A percentile compares a stretch with the other conserved stretches of the same genome.
These are phyloP conservation scores for Heteromyza rotundicornis DNA, from an alignment of 2,888 invertebrate genomes.

Conservation along the genomic window DNA sequence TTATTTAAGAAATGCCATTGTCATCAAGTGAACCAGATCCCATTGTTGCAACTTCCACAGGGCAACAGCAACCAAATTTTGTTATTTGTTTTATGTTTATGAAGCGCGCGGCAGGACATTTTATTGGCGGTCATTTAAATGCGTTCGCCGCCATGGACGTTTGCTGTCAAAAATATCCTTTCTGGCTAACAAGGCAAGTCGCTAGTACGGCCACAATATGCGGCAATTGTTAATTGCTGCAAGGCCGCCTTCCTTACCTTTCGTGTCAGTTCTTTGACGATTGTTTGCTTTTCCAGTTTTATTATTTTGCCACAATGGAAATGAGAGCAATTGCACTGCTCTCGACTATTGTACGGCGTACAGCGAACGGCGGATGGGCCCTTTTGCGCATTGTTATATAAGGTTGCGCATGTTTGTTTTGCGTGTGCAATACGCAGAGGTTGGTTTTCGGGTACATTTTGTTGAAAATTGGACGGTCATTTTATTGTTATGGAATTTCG, in stretches of 20 bases:
- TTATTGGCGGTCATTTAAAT: conserved; percentile 20
- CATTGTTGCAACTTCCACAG: not conserved
- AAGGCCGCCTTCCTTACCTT: no score
- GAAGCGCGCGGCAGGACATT: conserved; percentile 20
- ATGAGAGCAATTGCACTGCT: conserved; percentile 18
- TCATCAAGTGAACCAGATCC: not conserved
- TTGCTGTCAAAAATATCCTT: not conserved
- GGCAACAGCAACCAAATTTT: not conserved
- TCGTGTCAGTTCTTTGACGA: no score
- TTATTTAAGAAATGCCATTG: no score
- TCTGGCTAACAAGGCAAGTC: no score
- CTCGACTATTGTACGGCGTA: conserved; percentile 3
- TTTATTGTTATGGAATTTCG: no score
- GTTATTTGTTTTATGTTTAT: not conserved
- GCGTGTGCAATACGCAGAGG: not conserved
- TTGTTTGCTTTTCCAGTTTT: conserved; percentile 3
- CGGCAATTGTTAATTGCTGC: conserved; percentile 8
- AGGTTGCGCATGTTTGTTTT: conserved; percentile 17
- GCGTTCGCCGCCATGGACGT: not conserved
- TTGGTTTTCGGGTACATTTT: no score
- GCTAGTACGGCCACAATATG: not conserved
- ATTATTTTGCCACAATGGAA: conserved; percentile 14
- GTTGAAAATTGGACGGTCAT: no score
- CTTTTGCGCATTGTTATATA: conserved; percentile 7
- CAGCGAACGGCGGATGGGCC: not conserved